Base-by-base conservation (phyloP, 1,140 invertebrate species). In the Pristionchus pacificus region DNA sequence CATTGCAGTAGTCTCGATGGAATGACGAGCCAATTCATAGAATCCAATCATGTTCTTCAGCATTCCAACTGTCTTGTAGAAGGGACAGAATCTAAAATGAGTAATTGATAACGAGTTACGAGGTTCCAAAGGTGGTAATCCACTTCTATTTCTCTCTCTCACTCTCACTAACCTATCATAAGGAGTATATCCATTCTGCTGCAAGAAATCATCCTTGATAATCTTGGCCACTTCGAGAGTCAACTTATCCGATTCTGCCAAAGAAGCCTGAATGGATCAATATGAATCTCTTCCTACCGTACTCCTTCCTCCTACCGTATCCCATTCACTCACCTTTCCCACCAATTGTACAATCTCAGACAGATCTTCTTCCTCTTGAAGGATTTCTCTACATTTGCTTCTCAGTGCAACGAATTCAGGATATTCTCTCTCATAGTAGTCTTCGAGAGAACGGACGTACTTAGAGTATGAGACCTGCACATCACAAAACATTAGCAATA, bases 331-430 rank as follows among this genome's bases (percentile, higher is more conserved):
- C 19, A 49, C 38, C 38, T 98, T 98, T 85, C 95, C 95, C 75
- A 98, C 95, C 74, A 98, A 86, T 84, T 98, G 95, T 77, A 98
- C 95, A 85, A 98, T 98, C 91, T 98, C 95, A n/a, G 94, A 95
- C 76, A 98, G 86, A 87, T 98, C 95, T 86, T 98, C 95, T 87
- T 98, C 95, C 86, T 98, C 95, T 86, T 98, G 70, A 2, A 71
- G 88, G 83, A 96, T 96, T 86, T 95, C 92, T 86, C 93, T 94
- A 67, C 25, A 93, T 91, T 87, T 88, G 19, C 84, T 88, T 78
- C 88, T 80, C 6, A 88, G 81, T 28, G 94, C 91, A 19, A 97
- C 92, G 85, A 98, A 98, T 81, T 98, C 95, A 19, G 89, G 88
- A 88, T 92, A 97, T 87, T 95, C 93, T 86, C 95, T 95, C 80